Evolutionary conservation across 2,888 invertebrate genomes (phyloP), one percentile per base, ranked within the genome.

Genomic region (Leucophenga maculata): DNA sequence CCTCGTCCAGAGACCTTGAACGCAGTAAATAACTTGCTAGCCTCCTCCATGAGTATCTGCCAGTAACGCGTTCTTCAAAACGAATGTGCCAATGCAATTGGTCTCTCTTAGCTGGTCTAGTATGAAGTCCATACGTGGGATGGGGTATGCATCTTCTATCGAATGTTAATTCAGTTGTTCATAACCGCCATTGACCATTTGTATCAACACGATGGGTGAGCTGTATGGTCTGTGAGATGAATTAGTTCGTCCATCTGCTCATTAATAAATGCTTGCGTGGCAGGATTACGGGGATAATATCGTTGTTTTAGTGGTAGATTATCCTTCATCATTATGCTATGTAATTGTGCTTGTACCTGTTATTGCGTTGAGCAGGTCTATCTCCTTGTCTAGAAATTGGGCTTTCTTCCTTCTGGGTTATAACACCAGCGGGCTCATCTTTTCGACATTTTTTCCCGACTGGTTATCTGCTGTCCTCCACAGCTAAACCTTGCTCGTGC

Each of bases 31-130:
- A 39, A 18, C 16, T 62, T 62, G 20, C 62, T 62, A 6, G 32
- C 20, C 39, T 39, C 4, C 1, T 62, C 44, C 62, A 62, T 44
- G 1, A 64, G 70, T 14, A 70, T 70, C 16, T 67, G 70, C 67
- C 57, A 70, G 16, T 65, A 68, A 0, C 65, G n/a, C 60, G 16
- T 32, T 64, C 4, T 70, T 67, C 16, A 64, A 22, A 14, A 55
- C 66, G 4, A 66, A 16, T 4, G 31, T 66, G 20, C 44, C 18
- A 3, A 66, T 55, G n/a, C 6, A 54, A 14, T 55, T 32, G 1
- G 66, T 55, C 9, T 32, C 14, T 13, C 55, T 22, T 18, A 66
- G 66, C 6, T 52, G 32, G 3, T 66, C 46, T 2, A 55, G n/a
- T n/a, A n/a, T n/a, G n/a, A n/a, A n/a, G n/a, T n/a, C n/a, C n/a